These are phyloP conservation scores for Dryobotodes eremita DNA, from an alignment of 2,888 invertebrate genomes.

Conservation along the genomic window DNA sequence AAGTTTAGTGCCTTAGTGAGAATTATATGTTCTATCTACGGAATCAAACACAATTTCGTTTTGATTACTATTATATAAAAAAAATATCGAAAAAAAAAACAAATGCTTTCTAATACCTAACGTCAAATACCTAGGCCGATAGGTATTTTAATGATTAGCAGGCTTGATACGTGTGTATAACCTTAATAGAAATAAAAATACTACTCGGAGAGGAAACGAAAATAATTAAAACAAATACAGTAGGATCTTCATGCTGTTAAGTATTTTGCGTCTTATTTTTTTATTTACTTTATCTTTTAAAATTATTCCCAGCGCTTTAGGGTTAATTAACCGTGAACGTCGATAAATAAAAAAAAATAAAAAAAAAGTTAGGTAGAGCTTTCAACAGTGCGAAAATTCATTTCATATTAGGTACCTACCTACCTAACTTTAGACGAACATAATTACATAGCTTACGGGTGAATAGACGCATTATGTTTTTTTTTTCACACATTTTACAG, in stretches of 20 bases:
- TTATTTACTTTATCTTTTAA: background rate
- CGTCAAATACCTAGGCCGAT: background rate
- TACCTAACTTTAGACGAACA: background rate
- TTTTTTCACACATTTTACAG: conserved; percentile 12
- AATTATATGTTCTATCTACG: background rate
- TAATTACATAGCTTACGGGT: background rate
- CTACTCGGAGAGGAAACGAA: background rate
- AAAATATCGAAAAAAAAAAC: background rate
- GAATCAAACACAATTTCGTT: background rate
- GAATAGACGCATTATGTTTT: background rate
- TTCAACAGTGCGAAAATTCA: background rate
- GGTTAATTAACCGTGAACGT: conserved; percentile 14
- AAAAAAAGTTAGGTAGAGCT: no score
- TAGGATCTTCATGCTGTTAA: background rate
- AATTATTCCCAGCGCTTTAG: background rate
- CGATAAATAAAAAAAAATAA: no score
- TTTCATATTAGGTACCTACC: background rate
- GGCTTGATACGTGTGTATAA: background rate
- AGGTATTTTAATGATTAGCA: background rate
- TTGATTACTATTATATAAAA: background rate
- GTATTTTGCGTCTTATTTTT: background rate
- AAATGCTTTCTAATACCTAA: background rate
- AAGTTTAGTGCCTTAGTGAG: background rate
- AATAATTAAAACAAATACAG: background rate
- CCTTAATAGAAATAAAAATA: background rate